Conservation (phyloP, 2,113 vertebrate species). For the Phyllostomus hastatus region DNA sequence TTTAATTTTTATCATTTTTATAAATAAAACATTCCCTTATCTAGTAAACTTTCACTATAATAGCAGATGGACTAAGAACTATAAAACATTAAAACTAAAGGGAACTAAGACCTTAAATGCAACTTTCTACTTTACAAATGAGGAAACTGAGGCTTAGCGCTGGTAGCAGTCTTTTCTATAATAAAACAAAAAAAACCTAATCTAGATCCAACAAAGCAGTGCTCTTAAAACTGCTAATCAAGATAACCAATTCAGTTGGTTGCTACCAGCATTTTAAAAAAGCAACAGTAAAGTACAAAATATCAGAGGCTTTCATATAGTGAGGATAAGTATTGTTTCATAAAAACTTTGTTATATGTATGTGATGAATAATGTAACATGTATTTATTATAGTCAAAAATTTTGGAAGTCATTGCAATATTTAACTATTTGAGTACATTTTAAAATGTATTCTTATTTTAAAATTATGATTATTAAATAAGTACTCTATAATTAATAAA, state of each 20-base stretch:
- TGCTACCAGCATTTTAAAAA: not conserved
- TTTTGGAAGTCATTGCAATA: constrained; percentile 26
- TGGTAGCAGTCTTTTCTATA: not conserved
- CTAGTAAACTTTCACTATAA: not conserved
- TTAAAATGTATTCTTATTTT: constrained; percentile 6
- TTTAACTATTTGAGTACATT: constrained; percentile 10
- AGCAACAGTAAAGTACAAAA: not conserved
- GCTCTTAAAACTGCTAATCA: not conserved
- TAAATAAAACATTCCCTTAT: constrained; percentile 38
- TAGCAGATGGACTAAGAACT: constrained; percentile 12
- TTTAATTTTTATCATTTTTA: constrained; percentile 46
- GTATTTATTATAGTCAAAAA: not conserved
- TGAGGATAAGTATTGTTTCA: not conserved
- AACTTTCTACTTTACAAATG: constrained; percentile 18
- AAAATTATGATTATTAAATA: not conserved
- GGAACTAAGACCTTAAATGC: not conserved
- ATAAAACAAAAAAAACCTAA: constrained; percentile 21
- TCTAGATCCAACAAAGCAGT: not conserved
- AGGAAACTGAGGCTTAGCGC: not conserved
- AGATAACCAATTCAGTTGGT: not conserved
- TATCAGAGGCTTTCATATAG: not conserved
- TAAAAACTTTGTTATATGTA: not conserved
- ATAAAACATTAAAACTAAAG: not conserved
- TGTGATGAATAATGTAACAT: not conserved
- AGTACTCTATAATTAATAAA: not conserved